Conservation (phyloP, 2,113 vertebrate genomes). For the Scortum barcoo region DNA sequence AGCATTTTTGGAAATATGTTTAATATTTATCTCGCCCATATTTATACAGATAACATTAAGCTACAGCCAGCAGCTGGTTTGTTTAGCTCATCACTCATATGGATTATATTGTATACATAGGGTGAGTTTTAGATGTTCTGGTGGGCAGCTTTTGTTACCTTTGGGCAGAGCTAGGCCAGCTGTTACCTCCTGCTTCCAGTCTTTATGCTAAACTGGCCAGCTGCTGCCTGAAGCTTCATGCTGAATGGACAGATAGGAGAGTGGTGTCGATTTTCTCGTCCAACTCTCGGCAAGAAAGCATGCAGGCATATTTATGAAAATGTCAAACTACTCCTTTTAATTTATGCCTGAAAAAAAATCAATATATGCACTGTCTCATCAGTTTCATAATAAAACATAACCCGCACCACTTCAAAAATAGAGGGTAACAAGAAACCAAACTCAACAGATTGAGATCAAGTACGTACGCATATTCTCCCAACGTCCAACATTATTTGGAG, state of each 20-base stretch:
- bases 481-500: not conserved
- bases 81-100: not conserved
- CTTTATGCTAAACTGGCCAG: not conserved
- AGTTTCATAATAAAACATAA: not conserved
- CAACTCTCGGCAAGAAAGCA: too few relatives aligned
- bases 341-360: not conserved
- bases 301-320: not conserved
- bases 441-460: not conserved
- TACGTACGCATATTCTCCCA: not conserved
- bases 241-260: not conserved
- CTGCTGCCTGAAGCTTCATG: not conserved
- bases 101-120: not conserved
- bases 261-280: too few relatives aligned
- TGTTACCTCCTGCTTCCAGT: not conserved
- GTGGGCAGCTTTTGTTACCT: not conserved
- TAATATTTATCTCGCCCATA: too few relatives aligned
- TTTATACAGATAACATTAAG: not conserved
- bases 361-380: not conserved
- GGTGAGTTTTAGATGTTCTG: not conserved
- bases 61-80: not conserved
- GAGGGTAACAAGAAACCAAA: not conserved
- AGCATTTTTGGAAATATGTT: not conserved
- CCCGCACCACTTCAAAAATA: not conserved
- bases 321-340: not conserved
- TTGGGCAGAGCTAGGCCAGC: not conserved